Conservation (phyloP, 2,113 vertebrate species). For the Thalassoma bifasciatum region DNA sequence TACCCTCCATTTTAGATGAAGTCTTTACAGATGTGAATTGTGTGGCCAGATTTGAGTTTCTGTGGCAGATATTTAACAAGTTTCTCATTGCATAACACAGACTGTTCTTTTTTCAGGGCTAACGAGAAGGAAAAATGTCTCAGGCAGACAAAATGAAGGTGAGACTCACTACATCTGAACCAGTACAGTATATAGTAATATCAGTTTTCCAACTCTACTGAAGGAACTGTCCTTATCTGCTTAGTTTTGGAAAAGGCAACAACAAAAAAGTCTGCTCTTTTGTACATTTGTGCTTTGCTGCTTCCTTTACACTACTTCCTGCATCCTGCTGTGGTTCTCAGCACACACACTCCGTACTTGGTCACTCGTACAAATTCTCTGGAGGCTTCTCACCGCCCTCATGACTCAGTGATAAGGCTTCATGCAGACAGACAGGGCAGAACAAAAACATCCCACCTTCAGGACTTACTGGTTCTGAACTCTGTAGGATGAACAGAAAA, state of each 20-base stretch:
- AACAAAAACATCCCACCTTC: slow-evolving; percentile 24
- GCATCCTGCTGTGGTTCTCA: neutral
- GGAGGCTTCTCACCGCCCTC: slow-evolving; percentile 8
- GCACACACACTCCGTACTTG: neutral
- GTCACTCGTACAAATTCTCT: slow-evolving; percentile 1
- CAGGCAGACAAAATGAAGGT: slow-evolving; percentile 86
- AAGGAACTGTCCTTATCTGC: no score
- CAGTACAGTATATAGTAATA: neutral
- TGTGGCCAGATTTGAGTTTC: neutral
- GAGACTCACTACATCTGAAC: slow-evolving; percentile 19
- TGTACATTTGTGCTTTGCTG: neutral
- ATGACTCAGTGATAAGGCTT: slow-evolving; percentile 27
- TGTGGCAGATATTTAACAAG: neutral
- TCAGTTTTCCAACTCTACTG: slow-evolving; percentile 24
- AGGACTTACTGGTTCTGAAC: slow-evolving; percentile 17
- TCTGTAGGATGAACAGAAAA: slow-evolving; percentile 4
- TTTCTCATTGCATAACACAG: neutral
- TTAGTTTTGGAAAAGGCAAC: neutral
- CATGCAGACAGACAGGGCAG: neutral
- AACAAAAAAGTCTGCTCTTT: no score
- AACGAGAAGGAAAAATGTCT: slow-evolving; percentile 76
- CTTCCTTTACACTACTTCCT: neutral
- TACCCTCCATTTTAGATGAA: slow-evolving; percentile 17
- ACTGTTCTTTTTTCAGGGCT: slow-evolving; percentile 54
- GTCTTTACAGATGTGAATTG: neutral